Evolutionary conservation across 2,113 vertebrate species (phyloP).

Genomic region (Gorsachius goisagi): DNA sequence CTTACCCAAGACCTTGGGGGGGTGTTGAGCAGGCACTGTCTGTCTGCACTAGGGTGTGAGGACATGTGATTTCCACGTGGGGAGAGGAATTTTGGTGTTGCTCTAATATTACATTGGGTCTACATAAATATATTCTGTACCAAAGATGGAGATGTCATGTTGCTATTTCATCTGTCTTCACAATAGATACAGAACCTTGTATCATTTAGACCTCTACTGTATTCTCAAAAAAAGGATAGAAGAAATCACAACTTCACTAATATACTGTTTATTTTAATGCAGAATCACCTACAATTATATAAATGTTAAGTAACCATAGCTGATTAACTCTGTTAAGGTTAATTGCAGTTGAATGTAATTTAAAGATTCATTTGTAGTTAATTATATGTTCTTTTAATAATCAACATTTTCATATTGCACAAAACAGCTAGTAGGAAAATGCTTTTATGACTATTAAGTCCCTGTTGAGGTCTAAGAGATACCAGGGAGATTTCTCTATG

Average conservation of each 20-base stretch:
- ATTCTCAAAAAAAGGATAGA: not conserved
- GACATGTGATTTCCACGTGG: not conserved
- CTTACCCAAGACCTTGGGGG: not conserved
- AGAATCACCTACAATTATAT: not conserved
- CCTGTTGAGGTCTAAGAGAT: not conserved
- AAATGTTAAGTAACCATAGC: not conserved
- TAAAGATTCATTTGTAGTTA: constrained; percentile 45
- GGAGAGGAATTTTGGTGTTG: not conserved
- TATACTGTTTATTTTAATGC: constrained; percentile 24
- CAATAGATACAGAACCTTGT: not conserved
- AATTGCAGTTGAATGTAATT: constrained; percentile 42
- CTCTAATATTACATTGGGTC: not conserved
- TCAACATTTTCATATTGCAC: constrained; percentile 30
- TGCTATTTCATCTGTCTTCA: not conserved
- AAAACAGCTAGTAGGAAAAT: constrained; percentile 35
- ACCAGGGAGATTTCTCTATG: not conserved
- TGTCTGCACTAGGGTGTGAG: not conserved
- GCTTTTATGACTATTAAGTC: not conserved
- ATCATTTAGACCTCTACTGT: not conserved
- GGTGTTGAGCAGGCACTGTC: not conserved
- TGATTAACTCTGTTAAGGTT: constrained; percentile 43
- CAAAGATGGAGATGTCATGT: not conserved
- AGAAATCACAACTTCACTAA: not conserved
- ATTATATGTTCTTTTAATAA: constrained; percentile 39
- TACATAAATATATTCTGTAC: not conserved